Percentiles rank a stretch among this genome's conserved stretches.
Conservation (phyloP, 2,888 invertebrate genomes). For the Axea sp. region DNA sequence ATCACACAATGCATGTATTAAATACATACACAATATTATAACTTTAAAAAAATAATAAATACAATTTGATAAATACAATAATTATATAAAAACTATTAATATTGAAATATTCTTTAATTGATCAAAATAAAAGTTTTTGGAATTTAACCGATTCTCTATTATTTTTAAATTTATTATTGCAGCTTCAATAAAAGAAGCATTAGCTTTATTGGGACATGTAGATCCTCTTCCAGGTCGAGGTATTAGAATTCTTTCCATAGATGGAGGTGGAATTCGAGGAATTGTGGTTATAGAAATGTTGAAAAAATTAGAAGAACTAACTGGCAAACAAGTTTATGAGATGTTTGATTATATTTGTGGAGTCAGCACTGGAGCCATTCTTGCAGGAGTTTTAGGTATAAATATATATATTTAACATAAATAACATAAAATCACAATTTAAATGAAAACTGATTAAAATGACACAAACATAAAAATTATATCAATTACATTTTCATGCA, state of each 20-base stretch:
- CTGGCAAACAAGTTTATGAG: conserved; percentile 85
- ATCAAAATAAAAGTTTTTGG: no score
- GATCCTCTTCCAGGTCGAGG: conserved; percentile 86
- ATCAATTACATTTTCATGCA: conserved; percentile 61
- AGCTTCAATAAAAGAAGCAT: conserved; percentile 80
- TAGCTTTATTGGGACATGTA: conserved; percentile 86
- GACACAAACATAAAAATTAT: no score
- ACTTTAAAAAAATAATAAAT: no score
- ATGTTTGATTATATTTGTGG: conserved; percentile 94
- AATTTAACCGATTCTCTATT: no score
- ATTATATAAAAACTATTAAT: no score
- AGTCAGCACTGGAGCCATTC: conserved; percentile 91
- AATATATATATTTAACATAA: conserved; percentile 1
- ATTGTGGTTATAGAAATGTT: conserved; percentile 91
- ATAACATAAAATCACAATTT: not conserved
- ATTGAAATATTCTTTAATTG: no score
- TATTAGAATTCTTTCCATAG: conserved; percentile 90
- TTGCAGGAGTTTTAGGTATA: conserved; percentile 84
- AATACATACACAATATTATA: no score
- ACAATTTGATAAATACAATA: no score
- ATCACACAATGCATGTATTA: no score
- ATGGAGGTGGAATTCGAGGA: conserved; percentile 95
- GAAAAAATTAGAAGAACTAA: conserved; percentile 86
- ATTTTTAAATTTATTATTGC: conserved; percentile 15
- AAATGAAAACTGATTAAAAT: no score